Base-by-base conservation (phyloP, 1,140 invertebrate genomes). In the Brachionus calyciflorus region DNA sequence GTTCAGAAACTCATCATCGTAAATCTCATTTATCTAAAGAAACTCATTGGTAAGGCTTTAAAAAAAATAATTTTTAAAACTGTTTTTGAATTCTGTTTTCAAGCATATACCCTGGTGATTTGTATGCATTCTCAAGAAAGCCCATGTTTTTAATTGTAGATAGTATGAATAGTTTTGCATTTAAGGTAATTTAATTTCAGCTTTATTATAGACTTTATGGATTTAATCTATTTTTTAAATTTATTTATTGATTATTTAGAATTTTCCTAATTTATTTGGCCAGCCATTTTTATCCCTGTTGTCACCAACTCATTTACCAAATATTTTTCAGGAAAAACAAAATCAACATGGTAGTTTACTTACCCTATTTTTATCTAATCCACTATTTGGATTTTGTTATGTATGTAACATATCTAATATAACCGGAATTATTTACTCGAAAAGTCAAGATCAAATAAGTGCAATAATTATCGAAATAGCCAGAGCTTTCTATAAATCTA, bases 81-180 rank as follows among this genome's bases (percentile, higher is more conserved):
- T 53, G 37, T 40, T 17, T 26, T 70, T 44, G 17, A 5, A 24
- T 6, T 10, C 10, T 68, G 12, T 12, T 7, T 75, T 19, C n/a
- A 80, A 87, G 87, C 84, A 87, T 97, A 75, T 93, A 96, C 84
- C 94, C 94, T 41, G 93, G 93, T 53, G 94, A 96, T 84, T 85
- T 96, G 26, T 92, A 93, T 84, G 91, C 93, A 0, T 96, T 93
- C 85, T 93, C 92, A 4, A 88, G 94, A 78, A 91, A 93, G 81
- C 94, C 94, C 19, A 87, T 96, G 44, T 95, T 96, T 85, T 88
- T 97, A 51, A 91, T 97, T 78, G 90, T 97, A 77, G 94, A 97
- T 84, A 95, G 93, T 80, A 92, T 96, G 85, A 96, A 96, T 86
- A 94, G 92, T 82, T 92, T 91, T 84, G 91, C 93, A 77, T 97